Evolutionary conservation across 2,888 invertebrate species (phyloP), one percentile per base, ranked within the genome.

Genomic region (Sinodicranocentrus sp.): DNA sequence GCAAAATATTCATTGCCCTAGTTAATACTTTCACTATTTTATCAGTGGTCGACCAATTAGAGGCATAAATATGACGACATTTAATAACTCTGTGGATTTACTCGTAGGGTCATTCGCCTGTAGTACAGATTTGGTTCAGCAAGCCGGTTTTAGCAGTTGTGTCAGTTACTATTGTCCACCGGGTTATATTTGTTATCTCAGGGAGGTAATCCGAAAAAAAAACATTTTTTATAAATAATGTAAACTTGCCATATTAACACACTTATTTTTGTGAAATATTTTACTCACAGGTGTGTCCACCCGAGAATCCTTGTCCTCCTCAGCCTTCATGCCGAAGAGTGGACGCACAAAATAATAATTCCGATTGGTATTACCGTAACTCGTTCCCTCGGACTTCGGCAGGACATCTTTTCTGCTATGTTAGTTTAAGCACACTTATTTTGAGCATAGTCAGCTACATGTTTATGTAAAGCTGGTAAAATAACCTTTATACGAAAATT

Each of bases 271-370:
- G 17, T 52, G n/a, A 13, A 43, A 13, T 21, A n/a, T 80, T 71
- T 77, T 63, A 21, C 43, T 17, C 43, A 3, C 28, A 85, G 86
- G 73, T 87, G 23, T 87, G 86, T 79, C 86, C 86, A 6, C 86
- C 86, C 0, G 86, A 87, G 61, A 87, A 85, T 68, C 79, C 85
- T 17, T 87, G 86, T 59, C 79, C 86, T 0, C 65, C 67, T 6
- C 75, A 65, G 8, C 86, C 86, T 0, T 1, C 2, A 2, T 87
- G 86, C 28, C 44, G 86, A 17, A 52, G 79, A 72, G 68, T 85
- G 1, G 85, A 85, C 73, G 44, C 67, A 61, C 63, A 26, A 1
- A 78, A 78, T 26, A 73, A 73, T 63, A 70, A 67, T 10, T 71
- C 80, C 5, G 54, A 70, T 25, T 70, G 72, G 17, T 65, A 68